Conservation (phyloP, 1,140 invertebrate species). For the Pseudomyrmex flavicornis region DNA sequence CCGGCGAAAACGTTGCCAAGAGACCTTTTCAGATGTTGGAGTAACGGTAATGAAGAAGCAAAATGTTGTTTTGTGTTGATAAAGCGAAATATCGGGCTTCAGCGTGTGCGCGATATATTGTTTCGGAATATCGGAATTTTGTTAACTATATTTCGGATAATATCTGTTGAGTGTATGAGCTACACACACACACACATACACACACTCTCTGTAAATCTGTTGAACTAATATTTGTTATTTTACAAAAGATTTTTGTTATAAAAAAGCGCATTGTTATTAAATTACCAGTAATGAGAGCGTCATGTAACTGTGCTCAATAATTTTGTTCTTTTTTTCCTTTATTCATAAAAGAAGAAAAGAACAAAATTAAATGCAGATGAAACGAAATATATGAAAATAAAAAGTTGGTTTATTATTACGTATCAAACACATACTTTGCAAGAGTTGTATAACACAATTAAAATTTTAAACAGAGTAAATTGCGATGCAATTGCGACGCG, state of each 20-base stretch:
- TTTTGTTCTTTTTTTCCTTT: neutral
- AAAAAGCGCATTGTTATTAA: neutral
- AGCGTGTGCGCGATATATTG: neutral
- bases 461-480: neutral
- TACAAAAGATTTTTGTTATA: too few relatives aligned
- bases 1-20: slow-evolving; percentile 49
- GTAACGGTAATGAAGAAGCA: slow-evolving; percentile 38
- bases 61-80: slow-evolving; percentile 40
- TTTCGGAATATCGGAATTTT: neutral
- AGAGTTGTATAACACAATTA: too few relatives aligned
- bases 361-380: neutral
- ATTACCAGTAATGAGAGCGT: neutral
- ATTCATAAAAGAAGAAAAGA: too few relatives aligned
- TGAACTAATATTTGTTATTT: too few relatives aligned
- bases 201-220: neutral
- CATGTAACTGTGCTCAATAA: neutral
- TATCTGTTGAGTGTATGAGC: slow-evolving; percentile 5
- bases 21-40: slow-evolving; percentile 18
- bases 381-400: neutral
- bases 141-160: neutral
- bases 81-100: slow-evolving; percentile 47
- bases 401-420: neutral
- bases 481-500: too few relatives aligned
- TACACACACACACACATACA: neutral
- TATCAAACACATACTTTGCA: too few relatives aligned